These are phyloP conservation scores for Catharus bicknelli DNA, from an alignment of 2,113 vertebrate species.

Conservation along the genomic window DNA sequence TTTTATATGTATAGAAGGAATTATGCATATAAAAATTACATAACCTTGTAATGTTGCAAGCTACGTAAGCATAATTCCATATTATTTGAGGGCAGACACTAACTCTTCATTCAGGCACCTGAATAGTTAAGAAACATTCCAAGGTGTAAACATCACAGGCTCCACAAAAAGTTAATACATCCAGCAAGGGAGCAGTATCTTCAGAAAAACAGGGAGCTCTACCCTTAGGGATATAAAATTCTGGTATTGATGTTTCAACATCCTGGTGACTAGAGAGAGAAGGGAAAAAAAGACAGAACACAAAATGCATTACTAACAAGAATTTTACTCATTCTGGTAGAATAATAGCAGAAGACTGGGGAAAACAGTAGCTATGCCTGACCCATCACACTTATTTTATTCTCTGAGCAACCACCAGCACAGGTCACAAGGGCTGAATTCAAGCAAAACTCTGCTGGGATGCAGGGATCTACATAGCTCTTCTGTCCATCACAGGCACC, in stretches of 20 bases:
- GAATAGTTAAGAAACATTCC: neutral
- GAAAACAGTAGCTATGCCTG: neutral
- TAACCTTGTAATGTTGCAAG: neutral
- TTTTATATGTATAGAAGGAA: neutral
- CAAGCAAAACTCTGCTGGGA: neutral
- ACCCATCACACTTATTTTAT: neutral
- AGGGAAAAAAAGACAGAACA: neutral
- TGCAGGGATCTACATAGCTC: neutral
- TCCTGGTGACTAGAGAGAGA: neutral
- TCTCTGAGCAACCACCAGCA: neutral
- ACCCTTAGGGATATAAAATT: neutral
- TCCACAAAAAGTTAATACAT: neutral
- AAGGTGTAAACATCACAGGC: neutral
- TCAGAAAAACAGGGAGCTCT: neutral
- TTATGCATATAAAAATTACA: neutral
- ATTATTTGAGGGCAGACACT: neutral
- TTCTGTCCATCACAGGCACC: neutral
- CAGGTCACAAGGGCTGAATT: neutral
- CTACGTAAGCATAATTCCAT: neutral
- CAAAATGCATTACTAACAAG: neutral
- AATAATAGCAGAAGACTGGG: neutral
- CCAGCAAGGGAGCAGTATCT: neutral
- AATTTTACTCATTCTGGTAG: neutral
- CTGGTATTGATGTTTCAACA: neutral
- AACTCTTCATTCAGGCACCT: neutral